These are phyloP conservation scores for Amphipoea oculea DNA, from an alignment of 2,888 invertebrate genomes.

Conservation along the genomic window DNA sequence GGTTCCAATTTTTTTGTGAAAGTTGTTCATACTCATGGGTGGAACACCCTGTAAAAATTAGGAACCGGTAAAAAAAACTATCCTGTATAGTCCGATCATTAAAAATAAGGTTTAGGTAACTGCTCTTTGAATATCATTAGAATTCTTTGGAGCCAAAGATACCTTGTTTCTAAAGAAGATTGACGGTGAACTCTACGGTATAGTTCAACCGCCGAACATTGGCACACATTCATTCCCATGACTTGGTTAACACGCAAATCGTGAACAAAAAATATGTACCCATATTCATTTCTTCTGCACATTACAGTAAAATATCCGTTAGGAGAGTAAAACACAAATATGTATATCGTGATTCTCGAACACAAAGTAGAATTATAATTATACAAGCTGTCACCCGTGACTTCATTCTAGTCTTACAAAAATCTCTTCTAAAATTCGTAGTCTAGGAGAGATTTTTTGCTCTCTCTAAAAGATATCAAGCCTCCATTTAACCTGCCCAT, in stretches of 20 bases:
- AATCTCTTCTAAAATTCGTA: neutral
- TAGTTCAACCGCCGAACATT: conserved; percentile 3
- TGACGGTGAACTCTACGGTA: conserved; percentile 16
- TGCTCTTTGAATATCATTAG: neutral
- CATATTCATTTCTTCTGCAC: conserved; percentile 29
- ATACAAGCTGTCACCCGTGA: neutral
- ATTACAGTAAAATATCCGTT: conserved; percentile 48
- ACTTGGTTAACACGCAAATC: conserved; percentile 19
- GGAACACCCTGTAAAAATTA: too few species aligned
- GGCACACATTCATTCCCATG: conserved; percentile 22
- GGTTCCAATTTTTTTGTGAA: too few species aligned
- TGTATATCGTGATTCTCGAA: conserved; percentile 16
- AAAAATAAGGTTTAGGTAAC: neutral
- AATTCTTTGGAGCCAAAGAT: neutral
- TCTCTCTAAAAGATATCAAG: neutral
- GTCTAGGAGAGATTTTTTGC: neutral
- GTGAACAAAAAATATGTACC: conserved; percentile 23
- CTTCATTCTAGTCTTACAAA: neutral
- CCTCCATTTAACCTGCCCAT: too few species aligned
- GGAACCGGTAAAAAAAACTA: too few species aligned
- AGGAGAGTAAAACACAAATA: conserved; percentile 3
- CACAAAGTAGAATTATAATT: conserved; percentile 4
- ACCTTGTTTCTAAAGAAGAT: neutral
- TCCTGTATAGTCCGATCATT: neutral
- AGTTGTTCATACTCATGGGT: too few species aligned